Percentiles rank a stretch among this genome's conserved stretches.
These are phyloP conservation scores for Goniozus legneri DNA, from an alignment of 1,140 invertebrate species.

Conservation along the genomic window DNA sequence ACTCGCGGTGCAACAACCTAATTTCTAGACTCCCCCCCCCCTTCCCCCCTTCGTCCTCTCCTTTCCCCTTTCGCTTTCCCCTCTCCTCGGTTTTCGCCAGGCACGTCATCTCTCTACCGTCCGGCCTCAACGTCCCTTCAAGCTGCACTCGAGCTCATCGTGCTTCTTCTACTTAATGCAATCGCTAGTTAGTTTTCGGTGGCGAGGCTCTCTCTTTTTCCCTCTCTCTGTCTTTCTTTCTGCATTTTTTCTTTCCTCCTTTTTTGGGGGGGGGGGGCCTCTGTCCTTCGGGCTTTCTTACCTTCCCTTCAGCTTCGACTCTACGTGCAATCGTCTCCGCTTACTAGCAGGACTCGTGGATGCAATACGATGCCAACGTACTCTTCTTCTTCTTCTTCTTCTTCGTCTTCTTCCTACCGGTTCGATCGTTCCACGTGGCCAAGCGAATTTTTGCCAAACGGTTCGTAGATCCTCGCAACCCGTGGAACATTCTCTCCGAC, in stretches of 20 bases:
- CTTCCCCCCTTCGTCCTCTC: constrained; percentile 21
- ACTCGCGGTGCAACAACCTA: constrained; percentile 54
- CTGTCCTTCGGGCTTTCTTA: constrained; percentile 1
- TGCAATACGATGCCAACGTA: constrained; percentile 46
- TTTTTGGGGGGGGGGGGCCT: no score
- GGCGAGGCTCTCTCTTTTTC: constrained; percentile 22
- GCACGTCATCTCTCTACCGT: constrained; percentile 14
- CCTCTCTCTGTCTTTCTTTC: neutral
- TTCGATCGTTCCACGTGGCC: neutral
- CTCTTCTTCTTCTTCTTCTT: constrained; percentile 22
- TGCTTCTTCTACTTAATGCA: constrained; percentile 48
- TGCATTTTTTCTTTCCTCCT: neutral
- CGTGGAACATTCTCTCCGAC: no score
- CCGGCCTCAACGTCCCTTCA: constrained; percentile 3
- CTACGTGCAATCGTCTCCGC: constrained; percentile 50
- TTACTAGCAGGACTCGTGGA: constrained; percentile 47
- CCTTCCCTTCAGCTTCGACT: constrained; percentile 23
- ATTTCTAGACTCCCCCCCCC: constrained; percentile 50
- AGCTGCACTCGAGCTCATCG: constrained; percentile 21
- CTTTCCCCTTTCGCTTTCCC: constrained; percentile 9
- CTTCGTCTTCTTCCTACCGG: constrained; percentile 3
- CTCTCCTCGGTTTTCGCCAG: constrained; percentile 14
- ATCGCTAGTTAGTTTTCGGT: constrained; percentile 51
- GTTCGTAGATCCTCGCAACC: no score
- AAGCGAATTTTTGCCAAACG: no score